Conservation (phyloP, 2,888 invertebrate species). For the Drosophila ochracea region DNA sequence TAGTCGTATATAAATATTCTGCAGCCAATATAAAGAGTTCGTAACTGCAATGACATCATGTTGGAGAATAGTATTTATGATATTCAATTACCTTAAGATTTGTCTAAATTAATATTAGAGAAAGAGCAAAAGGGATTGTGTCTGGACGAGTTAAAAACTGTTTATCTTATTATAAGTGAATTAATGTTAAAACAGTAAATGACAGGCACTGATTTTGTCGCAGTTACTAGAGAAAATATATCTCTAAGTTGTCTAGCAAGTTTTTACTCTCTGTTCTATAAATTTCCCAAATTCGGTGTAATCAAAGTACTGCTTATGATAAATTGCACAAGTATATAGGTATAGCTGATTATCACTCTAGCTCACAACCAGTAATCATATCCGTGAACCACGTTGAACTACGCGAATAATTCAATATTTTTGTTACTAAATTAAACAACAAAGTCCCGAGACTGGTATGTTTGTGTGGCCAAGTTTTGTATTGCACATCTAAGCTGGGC, state of each 20-base stretch:
- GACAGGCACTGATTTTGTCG: not conserved
- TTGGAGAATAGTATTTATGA: not conserved
- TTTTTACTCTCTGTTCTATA: not conserved
- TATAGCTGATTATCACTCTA: no score
- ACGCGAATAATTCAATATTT: conserved; percentile 40
- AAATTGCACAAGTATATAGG: not conserved
- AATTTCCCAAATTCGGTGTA: no score
- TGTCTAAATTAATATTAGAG: not conserved
- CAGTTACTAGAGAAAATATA: not conserved
- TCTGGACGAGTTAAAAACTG: not conserved
- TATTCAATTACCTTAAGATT: not conserved
- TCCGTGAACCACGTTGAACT: conserved; percentile 9
- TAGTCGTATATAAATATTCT: not conserved
- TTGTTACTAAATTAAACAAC: conserved; percentile 25
- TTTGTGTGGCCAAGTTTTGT: conserved; percentile 21
- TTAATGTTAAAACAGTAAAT: not conserved
- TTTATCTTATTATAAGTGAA: not conserved
- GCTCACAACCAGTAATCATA: not conserved
- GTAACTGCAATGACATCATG: not conserved
- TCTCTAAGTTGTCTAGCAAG: no score
- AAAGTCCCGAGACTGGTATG: conserved; percentile 11
- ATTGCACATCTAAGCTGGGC: conserved; percentile 11
- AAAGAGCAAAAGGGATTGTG: not conserved
- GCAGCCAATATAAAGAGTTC: not conserved
- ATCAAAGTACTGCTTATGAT: not conserved